These are phyloP conservation scores for Acleris cristana DNA, from an alignment of 2,888 invertebrate genomes.

Conservation along the genomic window DNA sequence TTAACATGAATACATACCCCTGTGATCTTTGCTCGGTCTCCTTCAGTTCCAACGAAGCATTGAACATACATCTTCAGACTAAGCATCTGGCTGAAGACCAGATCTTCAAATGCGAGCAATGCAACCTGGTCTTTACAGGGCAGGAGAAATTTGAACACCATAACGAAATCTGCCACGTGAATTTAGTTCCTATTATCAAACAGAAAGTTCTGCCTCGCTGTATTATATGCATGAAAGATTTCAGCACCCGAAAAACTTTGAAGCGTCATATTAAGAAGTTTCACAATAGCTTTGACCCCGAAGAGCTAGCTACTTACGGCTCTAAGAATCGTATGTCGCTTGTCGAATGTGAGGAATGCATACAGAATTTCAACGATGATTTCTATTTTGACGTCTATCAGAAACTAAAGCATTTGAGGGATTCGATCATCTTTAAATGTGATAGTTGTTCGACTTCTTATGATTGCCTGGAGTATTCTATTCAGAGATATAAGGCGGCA, in stretches of 20 bases:
- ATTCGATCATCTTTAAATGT: constrained; percentile 62
- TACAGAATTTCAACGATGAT: constrained; percentile 62
- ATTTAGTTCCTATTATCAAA: constrained; percentile 45
- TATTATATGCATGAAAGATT: constrained; percentile 69
- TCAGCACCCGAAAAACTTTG: constrained; percentile 69
- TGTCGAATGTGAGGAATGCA: constrained; percentile 65
- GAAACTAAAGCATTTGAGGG: constrained; percentile 54
- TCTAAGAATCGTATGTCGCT: constrained; percentile 48
- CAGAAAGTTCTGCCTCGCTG: constrained; percentile 61
- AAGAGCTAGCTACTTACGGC: constrained; percentile 63
- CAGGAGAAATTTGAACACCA: constrained; percentile 66
- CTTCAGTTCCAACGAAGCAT: constrained; percentile 59
- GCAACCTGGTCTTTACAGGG: constrained; percentile 67
- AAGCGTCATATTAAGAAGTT: constrained; percentile 72
- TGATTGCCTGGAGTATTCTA: constrained; percentile 59
- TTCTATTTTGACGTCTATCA: constrained; percentile 51
- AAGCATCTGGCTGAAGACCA: constrained; percentile 68
- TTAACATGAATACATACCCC: constrained; percentile 68
- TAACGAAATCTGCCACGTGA: constrained; percentile 54
- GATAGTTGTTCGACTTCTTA: constrained; percentile 54
- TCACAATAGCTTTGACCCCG: constrained; percentile 63
- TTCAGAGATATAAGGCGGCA: constrained; percentile 56
- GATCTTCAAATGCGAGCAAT: constrained; percentile 71
- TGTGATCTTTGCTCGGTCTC: constrained; percentile 69
- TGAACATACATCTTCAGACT: constrained; percentile 60